These are phyloP conservation scores for Diploscapter pachys DNA, from an alignment of 1,140 invertebrate genomes.

Conservation along the genomic window DNA sequence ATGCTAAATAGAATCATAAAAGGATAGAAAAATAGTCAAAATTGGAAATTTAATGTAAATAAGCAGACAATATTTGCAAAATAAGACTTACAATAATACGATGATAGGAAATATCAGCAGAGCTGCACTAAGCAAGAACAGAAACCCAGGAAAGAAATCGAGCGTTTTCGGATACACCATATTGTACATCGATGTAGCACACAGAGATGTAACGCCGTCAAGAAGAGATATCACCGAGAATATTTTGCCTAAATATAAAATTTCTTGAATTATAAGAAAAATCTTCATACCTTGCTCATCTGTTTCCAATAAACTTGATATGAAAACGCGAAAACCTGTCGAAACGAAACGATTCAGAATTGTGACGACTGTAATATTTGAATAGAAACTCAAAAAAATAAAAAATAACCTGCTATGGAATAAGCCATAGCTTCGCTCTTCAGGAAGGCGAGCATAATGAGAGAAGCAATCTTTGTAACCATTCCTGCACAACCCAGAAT, in stretches of 20 bases:
- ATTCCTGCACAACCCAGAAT: constrained; percentile 42
- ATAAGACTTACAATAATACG: constrained; percentile 7
- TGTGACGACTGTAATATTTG: constrained; percentile 30
- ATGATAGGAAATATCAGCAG: constrained; percentile 11
- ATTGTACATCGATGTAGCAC: constrained; percentile 52
- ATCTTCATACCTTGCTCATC: constrained; percentile 49
- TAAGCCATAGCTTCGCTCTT: constrained; percentile 31
- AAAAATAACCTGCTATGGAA: constrained; percentile 9
- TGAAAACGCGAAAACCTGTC: constrained; percentile 46
- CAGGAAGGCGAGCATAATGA: constrained; percentile 45
- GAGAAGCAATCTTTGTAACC: constrained; percentile 41
- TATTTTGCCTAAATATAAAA: constrained; percentile 16
- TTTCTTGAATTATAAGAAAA: background rate
- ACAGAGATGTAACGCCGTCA: constrained; percentile 44
- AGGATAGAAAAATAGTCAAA: no score
- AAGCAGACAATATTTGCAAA: no score
- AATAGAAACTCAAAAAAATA: background rate
- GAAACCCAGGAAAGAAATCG: constrained; percentile 45
- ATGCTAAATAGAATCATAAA: no score
- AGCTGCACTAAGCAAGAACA: constrained; percentile 22
- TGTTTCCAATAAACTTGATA: constrained; percentile 41
- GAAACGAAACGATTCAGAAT: constrained; percentile 48
- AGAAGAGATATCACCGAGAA: constrained; percentile 48
- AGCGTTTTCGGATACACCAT: constrained; percentile 50
- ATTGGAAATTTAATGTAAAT: no score